Percentiles rank a stretch among this genome's conserved stretches.
These are phyloP conservation scores for Gari tellinella DNA, from an alignment of 2,888 invertebrate species.

Conservation along the genomic window DNA sequence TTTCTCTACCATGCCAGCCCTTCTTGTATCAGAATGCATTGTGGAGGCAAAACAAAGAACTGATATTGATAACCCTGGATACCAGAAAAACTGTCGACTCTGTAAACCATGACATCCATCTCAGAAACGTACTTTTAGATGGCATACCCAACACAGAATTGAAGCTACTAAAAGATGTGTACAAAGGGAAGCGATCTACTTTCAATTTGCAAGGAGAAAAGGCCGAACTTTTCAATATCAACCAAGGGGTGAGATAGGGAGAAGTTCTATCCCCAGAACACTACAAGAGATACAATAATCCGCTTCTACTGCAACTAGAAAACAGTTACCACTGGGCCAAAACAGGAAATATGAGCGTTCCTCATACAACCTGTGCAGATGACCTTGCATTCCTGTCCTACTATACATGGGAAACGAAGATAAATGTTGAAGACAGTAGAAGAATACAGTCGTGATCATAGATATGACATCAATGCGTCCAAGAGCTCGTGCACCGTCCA, in stretches of 20 bases:
- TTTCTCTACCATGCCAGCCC: neutral
- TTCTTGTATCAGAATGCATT: neutral
- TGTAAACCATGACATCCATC: neutral
- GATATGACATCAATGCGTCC: neutral
- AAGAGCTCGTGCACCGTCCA: neutral
- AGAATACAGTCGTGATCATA: neutral
- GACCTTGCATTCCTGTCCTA: neutral
- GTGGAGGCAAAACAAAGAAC: neutral
- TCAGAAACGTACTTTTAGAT: neutral
- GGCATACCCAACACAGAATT: neutral
- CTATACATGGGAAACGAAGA: neutral
- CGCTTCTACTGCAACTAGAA: neutral
- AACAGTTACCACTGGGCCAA: neutral
- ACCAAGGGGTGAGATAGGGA: neutral
- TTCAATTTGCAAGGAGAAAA: neutral
- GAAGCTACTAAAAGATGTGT: neutral
- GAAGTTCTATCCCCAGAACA: neutral
- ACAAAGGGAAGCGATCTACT: neutral
- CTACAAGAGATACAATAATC: neutral
- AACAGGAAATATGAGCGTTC: neutral
- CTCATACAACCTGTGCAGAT: constrained; percentile 1
- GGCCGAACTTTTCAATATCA: neutral
- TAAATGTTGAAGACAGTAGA: neutral
- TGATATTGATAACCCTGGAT: neutral
- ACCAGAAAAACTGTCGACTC: neutral